Percentiles rank a stretch among this genome's conserved stretches.
Conservation (phyloP, 2,888 invertebrate genomes). For the Cataglyphis altisquamis region DNA sequence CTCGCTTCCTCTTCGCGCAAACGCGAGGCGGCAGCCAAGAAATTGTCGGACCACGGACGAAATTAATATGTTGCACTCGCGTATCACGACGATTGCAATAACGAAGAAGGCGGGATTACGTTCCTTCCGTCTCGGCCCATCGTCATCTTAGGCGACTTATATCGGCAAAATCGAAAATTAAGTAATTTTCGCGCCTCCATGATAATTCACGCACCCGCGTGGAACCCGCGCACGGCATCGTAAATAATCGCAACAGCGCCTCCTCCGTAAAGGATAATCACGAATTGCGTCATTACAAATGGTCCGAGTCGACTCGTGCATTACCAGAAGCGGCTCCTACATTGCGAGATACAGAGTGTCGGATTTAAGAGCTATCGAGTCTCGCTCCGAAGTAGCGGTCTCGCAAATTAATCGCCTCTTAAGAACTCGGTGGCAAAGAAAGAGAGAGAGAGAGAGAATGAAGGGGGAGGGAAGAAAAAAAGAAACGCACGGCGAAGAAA, state of each 20-base stretch:
- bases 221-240: constrained; percentile 43
- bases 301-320: constrained; percentile 57
- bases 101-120: constrained; percentile 7
- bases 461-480: not conserved
- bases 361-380: constrained; percentile 70
- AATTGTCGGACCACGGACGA: constrained; percentile 16
- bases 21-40: not conserved
- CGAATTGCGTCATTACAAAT: constrained; percentile 68
- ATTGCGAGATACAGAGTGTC: constrained; percentile 41
- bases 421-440: constrained; percentile 16
- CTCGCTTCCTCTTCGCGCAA: constrained; percentile 47
- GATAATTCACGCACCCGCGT: constrained; percentile 56
- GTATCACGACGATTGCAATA: constrained; percentile 16
- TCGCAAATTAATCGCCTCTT: constrained; percentile 67
- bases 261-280: constrained; percentile 67
- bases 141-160: constrained; percentile 9
- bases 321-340: constrained; percentile 67
- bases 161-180: constrained; percentile 57
- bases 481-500: not conserved
- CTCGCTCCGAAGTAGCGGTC: constrained; percentile 36
- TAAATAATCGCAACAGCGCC: constrained; percentile 65
- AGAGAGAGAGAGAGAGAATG: not conserved
- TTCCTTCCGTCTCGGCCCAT: not conserved
- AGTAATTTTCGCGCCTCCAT: constrained; percentile 56
- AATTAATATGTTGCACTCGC: constrained; percentile 31